These are phyloP conservation scores for Lobophora halterata DNA, from an alignment of 2,888 invertebrate genomes.

Conservation along the genomic window DNA sequence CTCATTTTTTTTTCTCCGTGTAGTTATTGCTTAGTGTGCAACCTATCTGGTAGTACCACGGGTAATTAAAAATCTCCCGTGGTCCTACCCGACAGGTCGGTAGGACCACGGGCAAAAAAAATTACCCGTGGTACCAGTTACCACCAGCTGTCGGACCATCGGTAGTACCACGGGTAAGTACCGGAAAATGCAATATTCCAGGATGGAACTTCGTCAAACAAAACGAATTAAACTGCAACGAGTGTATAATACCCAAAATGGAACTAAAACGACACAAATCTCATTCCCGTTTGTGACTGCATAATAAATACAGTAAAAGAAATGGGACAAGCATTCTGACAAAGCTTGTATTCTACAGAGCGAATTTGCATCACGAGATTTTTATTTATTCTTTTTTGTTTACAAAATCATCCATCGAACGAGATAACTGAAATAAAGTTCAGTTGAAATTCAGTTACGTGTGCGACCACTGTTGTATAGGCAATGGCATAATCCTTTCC, in stretches of 20 bases:
- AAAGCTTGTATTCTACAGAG: slow-evolving; percentile 35
- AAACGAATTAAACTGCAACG: slow-evolving; percentile 19
- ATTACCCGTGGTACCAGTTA: too few relatives aligned
- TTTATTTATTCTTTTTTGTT: slow-evolving; percentile 28
- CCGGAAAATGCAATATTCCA: background rate
- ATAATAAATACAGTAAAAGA: slow-evolving; percentile 38
- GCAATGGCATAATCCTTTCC: slow-evolving; percentile 44
- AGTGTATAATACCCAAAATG: slow-evolving; percentile 24
- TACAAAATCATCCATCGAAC: slow-evolving; percentile 12
- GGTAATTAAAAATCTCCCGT: too few relatives aligned
- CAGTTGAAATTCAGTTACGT: slow-evolving; percentile 36
- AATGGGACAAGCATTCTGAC: slow-evolving; percentile 32
- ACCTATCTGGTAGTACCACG: too few relatives aligned
- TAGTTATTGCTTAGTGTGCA: too few relatives aligned
- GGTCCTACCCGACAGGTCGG: too few relatives aligned
- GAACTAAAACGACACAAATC: slow-evolving; percentile 26
- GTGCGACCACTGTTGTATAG: slow-evolving; percentile 40
- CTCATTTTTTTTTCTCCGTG: too few relatives aligned
- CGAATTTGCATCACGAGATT: slow-evolving; percentile 42
- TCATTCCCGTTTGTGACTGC: slow-evolving; percentile 29
- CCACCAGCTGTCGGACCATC: too few relatives aligned
- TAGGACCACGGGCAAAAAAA: too few relatives aligned
- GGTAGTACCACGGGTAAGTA: background rate
- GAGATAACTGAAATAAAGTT: slow-evolving; percentile 20
- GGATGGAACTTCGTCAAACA: slow-evolving; percentile 4